Conservation (phyloP, 2,888 invertebrate genomes). For the Drosophila setosimentum region DNA sequence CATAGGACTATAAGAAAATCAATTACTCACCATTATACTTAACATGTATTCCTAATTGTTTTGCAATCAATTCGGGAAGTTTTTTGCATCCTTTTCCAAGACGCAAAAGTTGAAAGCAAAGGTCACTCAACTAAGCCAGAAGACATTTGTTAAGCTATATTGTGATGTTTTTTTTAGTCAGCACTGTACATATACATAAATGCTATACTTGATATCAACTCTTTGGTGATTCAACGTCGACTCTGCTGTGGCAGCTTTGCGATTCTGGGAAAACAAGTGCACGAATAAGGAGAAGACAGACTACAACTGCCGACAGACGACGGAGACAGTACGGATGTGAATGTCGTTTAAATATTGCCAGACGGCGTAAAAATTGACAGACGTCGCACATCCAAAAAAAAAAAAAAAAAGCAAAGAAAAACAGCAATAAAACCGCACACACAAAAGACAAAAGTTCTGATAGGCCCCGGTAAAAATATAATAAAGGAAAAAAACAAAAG, state of each 20-base stretch:
- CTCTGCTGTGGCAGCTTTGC: slow-evolving; percentile 6
- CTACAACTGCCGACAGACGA: slow-evolving; percentile 8
- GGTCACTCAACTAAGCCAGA: not conserved
- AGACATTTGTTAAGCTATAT: not conserved
- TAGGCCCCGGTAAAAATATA: slow-evolving; percentile 35
- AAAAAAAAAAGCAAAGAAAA: slow-evolving; percentile 18
- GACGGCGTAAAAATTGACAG: slow-evolving; percentile 78
- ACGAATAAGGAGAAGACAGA: slow-evolving; percentile 47
- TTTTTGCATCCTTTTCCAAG: not conserved
- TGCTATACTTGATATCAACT: slow-evolving; percentile 25
- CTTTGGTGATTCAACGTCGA: slow-evolving; percentile 47
- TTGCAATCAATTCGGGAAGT: not conserved
- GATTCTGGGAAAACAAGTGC: slow-evolving; percentile 72
- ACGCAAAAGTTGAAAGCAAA: not conserved
- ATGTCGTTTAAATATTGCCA: slow-evolving; percentile 76
- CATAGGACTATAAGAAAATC: not conserved
- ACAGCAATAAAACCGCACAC: slow-evolving; percentile 18
- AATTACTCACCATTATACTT: not conserved
- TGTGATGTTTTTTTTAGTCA: not conserved
- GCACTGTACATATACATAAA: slow-evolving; percentile 6
- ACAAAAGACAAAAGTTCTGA: slow-evolving; percentile 51
- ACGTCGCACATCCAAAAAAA: slow-evolving; percentile 62
- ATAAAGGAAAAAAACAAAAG: slow-evolving; percentile 19
- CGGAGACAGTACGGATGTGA: slow-evolving; percentile 65
- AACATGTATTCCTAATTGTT: not conserved